Conservation (phyloP, 2,113 vertebrate genomes). For the Lagopus leucura region DNA sequence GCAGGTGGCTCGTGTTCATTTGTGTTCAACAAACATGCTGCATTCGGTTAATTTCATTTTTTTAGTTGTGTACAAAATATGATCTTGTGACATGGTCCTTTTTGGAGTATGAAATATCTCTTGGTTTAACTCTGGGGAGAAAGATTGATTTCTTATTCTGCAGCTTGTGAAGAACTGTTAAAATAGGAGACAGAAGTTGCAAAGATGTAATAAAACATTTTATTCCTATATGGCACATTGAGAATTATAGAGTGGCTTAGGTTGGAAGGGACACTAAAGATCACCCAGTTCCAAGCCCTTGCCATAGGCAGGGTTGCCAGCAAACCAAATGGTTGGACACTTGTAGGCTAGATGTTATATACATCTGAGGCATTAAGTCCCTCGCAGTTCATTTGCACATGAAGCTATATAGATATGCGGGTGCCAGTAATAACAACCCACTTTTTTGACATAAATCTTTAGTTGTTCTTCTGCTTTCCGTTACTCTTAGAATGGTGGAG, state of each 20-base stretch:
- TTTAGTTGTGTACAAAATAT: neutral
- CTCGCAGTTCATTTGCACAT: neutral
- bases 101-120: neutral
- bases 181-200: neutral
- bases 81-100: neutral
- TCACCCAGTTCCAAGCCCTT: too few species aligned
- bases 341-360: neutral
- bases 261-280: too few species aligned
- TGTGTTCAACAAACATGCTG: neutral
- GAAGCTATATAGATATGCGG: neutral
- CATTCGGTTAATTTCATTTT: neutral
- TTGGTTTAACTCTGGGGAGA: neutral
- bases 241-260: too few species aligned
- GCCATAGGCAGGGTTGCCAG: too few species aligned
- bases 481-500: neutral
- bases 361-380: slow-evolving; percentile 28
- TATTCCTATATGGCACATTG: neutral
- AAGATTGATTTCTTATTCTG: neutral
- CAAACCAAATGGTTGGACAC: too few species aligned
- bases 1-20: neutral
- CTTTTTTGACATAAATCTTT: neutral
- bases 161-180: neutral
- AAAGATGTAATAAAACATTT: neutral
- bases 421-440: neutral
- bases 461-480: neutral